Evolutionary conservation across 1,140 invertebrate genomes (phyloP).

Genomic region (Bombus cullumanus): DNA sequence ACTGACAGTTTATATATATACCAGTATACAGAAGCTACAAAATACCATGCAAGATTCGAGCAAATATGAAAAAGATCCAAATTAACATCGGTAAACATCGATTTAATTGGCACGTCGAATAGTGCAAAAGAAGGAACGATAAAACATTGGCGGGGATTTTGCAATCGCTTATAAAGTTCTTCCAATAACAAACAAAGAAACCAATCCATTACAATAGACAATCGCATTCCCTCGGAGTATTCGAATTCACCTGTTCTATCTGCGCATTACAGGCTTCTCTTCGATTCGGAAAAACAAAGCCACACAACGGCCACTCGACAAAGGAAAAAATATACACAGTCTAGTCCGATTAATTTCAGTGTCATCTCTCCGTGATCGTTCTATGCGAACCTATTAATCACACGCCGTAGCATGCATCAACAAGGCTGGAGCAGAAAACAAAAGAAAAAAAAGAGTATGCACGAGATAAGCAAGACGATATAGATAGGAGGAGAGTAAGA

Average conservation of each 20-base stretch:
- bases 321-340: neutral
- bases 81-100: neutral
- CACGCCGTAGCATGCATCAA: neutral
- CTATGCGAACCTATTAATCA: neutral
- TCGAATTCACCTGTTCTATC: neutral
- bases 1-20: neutral
- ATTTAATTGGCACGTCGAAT: neutral
- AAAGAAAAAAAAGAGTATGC: no score
- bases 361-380: neutral
- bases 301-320: no score
- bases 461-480: neutral
- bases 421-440: neutral
- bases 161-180: no score
- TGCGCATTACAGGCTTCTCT: neutral
- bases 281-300: neutral
- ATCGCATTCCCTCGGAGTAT: neutral
- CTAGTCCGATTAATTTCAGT: constrained; percentile 14
- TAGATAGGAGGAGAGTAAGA: neutral
- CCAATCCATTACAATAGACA: neutral
- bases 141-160: no score
- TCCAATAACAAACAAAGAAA: neutral
- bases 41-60: neutral
- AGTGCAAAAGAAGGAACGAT: neutral
- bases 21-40: neutral
- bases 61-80: neutral